Conservation (phyloP, 2,113 vertebrate species). For the Pomatorhinus ruficollis region DNA sequence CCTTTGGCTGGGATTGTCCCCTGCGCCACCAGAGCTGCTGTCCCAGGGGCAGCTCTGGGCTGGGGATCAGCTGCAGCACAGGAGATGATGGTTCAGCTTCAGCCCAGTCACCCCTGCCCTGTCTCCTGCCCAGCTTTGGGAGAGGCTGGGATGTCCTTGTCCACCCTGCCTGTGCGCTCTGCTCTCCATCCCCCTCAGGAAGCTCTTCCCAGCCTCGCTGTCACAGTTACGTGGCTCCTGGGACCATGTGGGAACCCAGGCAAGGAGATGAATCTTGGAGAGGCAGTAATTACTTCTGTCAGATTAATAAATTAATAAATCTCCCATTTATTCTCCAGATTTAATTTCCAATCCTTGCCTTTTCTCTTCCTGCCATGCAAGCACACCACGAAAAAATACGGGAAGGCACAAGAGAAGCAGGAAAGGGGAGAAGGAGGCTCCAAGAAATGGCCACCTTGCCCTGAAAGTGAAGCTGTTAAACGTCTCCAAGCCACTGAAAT, state of each 20-base stretch:
- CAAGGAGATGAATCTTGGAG: constrained; percentile 54
- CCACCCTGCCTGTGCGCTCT: not conserved
- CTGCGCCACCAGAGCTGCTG: not conserved
- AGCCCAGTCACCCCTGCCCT: not conserved
- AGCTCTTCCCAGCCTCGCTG: not conserved
- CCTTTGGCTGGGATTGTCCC: not conserved
- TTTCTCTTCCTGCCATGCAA: constrained; percentile 43
- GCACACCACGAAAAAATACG: not conserved
- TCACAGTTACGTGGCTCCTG: not conserved
- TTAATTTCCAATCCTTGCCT: constrained; percentile 50
- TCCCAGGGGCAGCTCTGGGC: not conserved
- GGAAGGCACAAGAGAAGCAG: not conserved
- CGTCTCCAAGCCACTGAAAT: constrained; percentile 25
- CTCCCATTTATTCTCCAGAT: constrained; percentile 60
- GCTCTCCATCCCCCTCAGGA: not conserved
- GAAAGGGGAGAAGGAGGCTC: not conserved
- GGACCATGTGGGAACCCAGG: not conserved
- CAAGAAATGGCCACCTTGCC: not conserved
- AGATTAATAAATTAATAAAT: constrained; percentile 69
- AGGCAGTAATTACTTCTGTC: constrained; percentile 70
- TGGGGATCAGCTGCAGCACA: not conserved
- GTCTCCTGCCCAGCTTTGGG: not conserved
- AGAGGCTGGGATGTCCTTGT: not conserved
- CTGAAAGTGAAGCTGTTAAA: not conserved
- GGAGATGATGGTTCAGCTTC: not conserved